Conservation (phyloP, 2,797 vertebrate genomes). For the Darevskia mixta region DNA sequence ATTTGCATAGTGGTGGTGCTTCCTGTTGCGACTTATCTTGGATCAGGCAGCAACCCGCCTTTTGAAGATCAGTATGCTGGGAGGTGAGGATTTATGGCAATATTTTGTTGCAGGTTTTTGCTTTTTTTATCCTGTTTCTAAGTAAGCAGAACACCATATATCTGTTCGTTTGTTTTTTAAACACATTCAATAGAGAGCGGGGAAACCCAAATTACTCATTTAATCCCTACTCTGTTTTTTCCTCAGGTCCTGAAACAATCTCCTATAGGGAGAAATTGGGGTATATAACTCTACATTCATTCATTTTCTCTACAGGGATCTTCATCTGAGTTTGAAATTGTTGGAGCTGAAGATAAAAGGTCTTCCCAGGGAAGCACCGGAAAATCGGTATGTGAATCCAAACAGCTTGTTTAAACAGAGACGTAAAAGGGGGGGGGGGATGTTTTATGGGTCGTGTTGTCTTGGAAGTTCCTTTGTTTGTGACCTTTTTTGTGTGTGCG, state of each 20-base stretch:
- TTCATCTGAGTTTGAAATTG: conserved; percentile 90
- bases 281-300: conserved; percentile 23
- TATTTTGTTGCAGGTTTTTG: not conserved
- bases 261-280: not conserved
- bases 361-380: conserved; percentile 61
- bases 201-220: not conserved
- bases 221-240: not conserved
- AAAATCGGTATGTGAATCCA: conserved; percentile 54
- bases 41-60: no score
- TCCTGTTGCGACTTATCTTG: no score
- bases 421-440: not conserved
- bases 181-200: no score
- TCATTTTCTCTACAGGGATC: conserved; percentile 78
- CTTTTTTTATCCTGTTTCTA: not conserved
- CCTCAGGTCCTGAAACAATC: no score
- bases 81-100: not conserved
- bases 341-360: conserved; percentile 79
- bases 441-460: not conserved
- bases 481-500: not conserved
- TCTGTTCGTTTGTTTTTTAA: no score
- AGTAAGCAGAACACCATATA: not conserved
- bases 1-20: no score
- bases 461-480: not conserved
- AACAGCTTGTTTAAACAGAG: not conserved
- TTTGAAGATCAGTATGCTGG: not conserved